phyloP scores from a whole-genome alignment of 1,140 invertebrate genomes.

The Physella acuta region DNA sequence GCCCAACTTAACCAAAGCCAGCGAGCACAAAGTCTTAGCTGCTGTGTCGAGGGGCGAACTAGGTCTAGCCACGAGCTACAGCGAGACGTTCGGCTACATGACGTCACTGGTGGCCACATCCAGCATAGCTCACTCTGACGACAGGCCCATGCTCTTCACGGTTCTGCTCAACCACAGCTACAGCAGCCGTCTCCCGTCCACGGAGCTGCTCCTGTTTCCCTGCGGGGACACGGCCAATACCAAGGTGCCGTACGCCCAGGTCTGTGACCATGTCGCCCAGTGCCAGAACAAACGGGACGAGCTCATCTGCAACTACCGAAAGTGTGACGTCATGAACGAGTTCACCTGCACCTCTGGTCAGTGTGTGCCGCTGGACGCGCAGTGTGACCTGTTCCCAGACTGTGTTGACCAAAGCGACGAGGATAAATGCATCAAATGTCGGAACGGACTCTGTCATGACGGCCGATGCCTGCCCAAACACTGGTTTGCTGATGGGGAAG shows the following conservation, averaged over 20 bases:
- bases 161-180: not conserved
- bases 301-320: constrained; percentile 17
- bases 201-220: not conserved
- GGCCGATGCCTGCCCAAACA: constrained; percentile 13
- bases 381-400: constrained; percentile 20
- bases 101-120: not conserved
- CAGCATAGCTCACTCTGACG: not conserved
- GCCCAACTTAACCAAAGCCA: not conserved
- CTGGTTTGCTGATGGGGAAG: constrained; percentile 13
- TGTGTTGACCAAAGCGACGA: constrained; percentile 17
- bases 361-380: constrained; percentile 10
- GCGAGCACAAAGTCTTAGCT: not conserved
- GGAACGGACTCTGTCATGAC: constrained; percentile 20
- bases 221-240: not conserved
- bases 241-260: not conserved
- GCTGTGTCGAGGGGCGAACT: constrained; percentile 10
- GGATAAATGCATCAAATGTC: constrained; percentile 15
- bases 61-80: not conserved
- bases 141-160: not conserved
- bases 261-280: constrained; percentile 1
- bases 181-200: not conserved
- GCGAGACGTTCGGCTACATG: not conserved
- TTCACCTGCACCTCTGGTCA: constrained; percentile 15
- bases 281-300: constrained; percentile 15
- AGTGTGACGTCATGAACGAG: not conserved